These are phyloP conservation scores for Troides aeacus DNA, from an alignment of 2,888 invertebrate species.

Conservation along the genomic window DNA sequence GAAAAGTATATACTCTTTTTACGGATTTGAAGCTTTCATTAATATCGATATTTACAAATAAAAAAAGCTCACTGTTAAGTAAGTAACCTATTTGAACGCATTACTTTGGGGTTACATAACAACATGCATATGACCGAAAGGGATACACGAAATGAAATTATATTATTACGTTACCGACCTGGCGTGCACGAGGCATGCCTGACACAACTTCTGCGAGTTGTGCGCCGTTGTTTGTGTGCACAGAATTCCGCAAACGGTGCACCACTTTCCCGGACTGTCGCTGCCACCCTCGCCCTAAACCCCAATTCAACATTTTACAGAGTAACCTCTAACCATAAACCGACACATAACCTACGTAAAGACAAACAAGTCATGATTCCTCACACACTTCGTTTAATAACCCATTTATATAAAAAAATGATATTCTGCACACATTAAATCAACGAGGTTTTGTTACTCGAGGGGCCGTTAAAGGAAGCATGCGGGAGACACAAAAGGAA, in stretches of 20 bases:
- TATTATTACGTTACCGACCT: constrained; percentile 69
- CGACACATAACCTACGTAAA: constrained; percentile 21
- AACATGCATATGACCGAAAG: constrained; percentile 32
- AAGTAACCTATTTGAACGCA: constrained; percentile 14
- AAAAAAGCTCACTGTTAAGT: constrained; percentile 6
- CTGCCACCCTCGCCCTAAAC: constrained; percentile 75
- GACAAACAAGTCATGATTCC: constrained; percentile 41
- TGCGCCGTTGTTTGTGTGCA: constrained; percentile 75
- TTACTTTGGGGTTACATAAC: constrained; percentile 13
- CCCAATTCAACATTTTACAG: constrained; percentile 71
- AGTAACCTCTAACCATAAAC: constrained; percentile 45
- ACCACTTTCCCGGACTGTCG: constrained; percentile 69
- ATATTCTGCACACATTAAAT: constrained; percentile 78
- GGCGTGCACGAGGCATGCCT: constrained; percentile 81
- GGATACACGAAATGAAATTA: constrained; percentile 29
- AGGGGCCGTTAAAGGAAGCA: constrained; percentile 79
- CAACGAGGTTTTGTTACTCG: constrained; percentile 46
- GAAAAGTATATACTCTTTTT: constrained; percentile 5
- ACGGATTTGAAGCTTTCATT: constrained; percentile 4
- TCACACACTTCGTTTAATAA: constrained; percentile 78
- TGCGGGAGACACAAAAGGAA: constrained; percentile 60
- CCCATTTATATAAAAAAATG: constrained; percentile 64
- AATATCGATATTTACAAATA: constrained; percentile 14
- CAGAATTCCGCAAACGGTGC: constrained; percentile 77
- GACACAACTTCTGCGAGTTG: constrained; percentile 78